Evolutionary conservation across 2,113 vertebrate species (phyloP).

Genomic region (Pygoscelis adeliae): DNA sequence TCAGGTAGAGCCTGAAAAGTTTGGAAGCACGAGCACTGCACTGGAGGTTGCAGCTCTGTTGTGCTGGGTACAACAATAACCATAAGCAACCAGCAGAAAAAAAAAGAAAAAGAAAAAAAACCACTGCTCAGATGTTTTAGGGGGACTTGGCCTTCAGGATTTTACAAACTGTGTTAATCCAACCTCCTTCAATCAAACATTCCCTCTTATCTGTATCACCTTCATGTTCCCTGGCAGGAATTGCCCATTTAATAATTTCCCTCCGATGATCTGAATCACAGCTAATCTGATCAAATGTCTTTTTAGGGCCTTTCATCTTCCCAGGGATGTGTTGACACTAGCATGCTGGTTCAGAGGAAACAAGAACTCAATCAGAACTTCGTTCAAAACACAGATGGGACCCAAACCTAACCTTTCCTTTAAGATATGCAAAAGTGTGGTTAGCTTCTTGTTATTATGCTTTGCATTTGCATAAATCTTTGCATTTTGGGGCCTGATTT

Average conservation of each 20-base stretch:
- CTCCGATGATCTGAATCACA: conserved; percentile 60
- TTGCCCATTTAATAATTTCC: conserved; percentile 65
- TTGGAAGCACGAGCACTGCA: accelerated
- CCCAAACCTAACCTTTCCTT: conserved; percentile 65
- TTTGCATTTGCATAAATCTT: conserved; percentile 28
- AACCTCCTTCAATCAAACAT: background rate
- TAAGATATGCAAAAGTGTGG: conserved; percentile 59
- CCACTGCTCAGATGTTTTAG: background rate
- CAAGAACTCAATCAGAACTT: conserved; percentile 63
- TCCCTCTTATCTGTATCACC: conserved; percentile 21
- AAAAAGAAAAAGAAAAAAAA: background rate
- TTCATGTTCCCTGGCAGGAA: conserved; percentile 54
- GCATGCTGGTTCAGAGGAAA: conserved; percentile 57
- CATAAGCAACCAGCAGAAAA: background rate
- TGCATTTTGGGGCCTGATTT: conserved; percentile 51
- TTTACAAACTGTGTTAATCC: background rate
- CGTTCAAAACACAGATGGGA: conserved; percentile 43
- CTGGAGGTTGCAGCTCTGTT: background rate
- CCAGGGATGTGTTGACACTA: conserved; percentile 63
- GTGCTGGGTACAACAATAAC: accelerated
- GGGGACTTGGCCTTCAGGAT: conserved; percentile 24
- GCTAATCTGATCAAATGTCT: conserved; percentile 68
- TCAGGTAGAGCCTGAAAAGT: background rate
- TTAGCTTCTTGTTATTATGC: conserved; percentile 50
- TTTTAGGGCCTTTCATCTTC: conserved; percentile 60